Evolutionary conservation across 2,113 vertebrate genomes (phyloP).

Genomic region (Paramormyrops kingsleyae): DNA sequence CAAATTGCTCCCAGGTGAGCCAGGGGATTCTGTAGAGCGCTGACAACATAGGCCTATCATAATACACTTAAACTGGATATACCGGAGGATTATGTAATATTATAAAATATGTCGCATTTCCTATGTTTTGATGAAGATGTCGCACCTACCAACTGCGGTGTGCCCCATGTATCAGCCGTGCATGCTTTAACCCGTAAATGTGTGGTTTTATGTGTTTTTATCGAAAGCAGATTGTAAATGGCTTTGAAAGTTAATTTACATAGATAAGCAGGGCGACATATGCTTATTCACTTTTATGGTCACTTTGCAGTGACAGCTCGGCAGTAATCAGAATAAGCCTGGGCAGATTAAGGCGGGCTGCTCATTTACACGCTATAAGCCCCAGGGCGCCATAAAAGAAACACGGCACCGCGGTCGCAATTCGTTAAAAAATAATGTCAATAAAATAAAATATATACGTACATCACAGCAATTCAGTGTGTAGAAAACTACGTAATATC

Average conservation of each 20-base stretch:
- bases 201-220: slow-evolving; percentile 12
- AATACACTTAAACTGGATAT: neutral
- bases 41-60: neutral
- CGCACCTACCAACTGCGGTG: neutral
- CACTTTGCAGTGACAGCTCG: slow-evolving; percentile 38
- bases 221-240: slow-evolving; percentile 25
- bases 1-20: neutral
- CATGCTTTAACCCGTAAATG: neutral
- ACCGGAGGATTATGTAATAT: neutral
- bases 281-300: slow-evolving; percentile 37
- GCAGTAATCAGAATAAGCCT: neutral
- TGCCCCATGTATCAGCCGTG: neutral
- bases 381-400: slow-evolving; percentile 33
- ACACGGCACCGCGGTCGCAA: slow-evolving; percentile 39
- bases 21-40: neutral
- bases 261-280: slow-evolving; percentile 31
- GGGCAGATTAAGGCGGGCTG: slow-evolving; percentile 50
- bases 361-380: slow-evolving; percentile 56
- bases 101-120: neutral
- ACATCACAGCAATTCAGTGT: neutral
- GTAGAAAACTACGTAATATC: neutral
- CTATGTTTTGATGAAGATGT: neutral
- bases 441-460: neutral
- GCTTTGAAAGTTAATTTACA: slow-evolving; percentile 27
- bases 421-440: slow-evolving; percentile 8